Conservation (phyloP, 1,140 invertebrate species). For the Euschistus heros region DNA sequence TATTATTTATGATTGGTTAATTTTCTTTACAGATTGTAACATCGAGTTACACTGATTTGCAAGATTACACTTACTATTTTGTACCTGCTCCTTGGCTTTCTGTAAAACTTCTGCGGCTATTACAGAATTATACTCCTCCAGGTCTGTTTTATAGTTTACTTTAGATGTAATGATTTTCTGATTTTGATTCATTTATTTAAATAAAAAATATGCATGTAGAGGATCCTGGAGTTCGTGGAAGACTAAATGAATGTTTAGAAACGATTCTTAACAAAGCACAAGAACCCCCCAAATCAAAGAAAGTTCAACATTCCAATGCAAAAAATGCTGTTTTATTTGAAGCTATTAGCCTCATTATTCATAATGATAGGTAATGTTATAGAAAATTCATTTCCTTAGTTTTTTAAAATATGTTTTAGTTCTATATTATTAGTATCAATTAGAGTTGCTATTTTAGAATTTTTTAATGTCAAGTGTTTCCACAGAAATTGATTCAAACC, state of each 20-base stretch:
- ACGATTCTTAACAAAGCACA: slow-evolving; percentile 99
- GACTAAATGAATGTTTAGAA: slow-evolving; percentile 96
- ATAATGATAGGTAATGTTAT: slow-evolving; percentile 70
- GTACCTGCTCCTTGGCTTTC: slow-evolving; percentile 99
- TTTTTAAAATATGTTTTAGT: too few species aligned
- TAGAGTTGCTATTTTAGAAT: too few species aligned
- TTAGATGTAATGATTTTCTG: neutral
- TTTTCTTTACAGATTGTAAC: slow-evolving; percentile 72
- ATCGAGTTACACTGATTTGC: slow-evolving; percentile 93
- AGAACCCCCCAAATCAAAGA: slow-evolving; percentile 99
- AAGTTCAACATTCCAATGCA: slow-evolving; percentile 99
- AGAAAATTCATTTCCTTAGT: neutral
- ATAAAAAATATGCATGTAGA: slow-evolving; percentile 43
- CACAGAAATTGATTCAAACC: too few species aligned
- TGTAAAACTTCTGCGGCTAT: slow-evolving; percentile 87
- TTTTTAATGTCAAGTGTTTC: too few species aligned
- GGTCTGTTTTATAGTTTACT: slow-evolving; percentile 38
- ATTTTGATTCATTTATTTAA: neutral
- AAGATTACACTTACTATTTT: slow-evolving; percentile 99
- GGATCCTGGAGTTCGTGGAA: slow-evolving; percentile 86
- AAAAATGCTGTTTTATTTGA: slow-evolving; percentile 99
- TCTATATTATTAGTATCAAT: too few species aligned
- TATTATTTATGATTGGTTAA: too few species aligned
- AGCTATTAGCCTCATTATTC: slow-evolving; percentile 98
- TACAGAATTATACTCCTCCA: slow-evolving; percentile 98